Conservation (phyloP, 2,888 invertebrate genomes). For the Prosapia bicincta region DNA sequence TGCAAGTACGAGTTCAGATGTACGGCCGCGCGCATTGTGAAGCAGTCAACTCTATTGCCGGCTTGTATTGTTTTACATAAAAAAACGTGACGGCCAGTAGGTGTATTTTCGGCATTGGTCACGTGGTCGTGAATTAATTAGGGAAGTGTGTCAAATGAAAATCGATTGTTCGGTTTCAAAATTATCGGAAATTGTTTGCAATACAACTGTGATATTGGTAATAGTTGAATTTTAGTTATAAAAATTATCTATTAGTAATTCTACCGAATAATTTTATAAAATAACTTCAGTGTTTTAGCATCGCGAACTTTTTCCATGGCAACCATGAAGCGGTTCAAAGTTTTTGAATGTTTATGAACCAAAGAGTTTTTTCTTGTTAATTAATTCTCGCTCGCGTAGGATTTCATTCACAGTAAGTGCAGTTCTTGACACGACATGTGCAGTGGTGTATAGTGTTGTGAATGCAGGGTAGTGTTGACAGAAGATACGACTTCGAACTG, state of each 20-base stretch:
- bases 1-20: slow-evolving; percentile 2
- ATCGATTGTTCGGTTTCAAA: too few species aligned
- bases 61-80: neutral
- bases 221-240: too few species aligned
- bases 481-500: slow-evolving; percentile 49
- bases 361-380: neutral
- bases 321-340: neutral
- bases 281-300: neutral
- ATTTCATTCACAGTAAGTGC: neutral
- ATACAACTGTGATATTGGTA: neutral
- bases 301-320: neutral
- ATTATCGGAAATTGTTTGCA: too few species aligned
- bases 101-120: neutral
- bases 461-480: slow-evolving; percentile 44
- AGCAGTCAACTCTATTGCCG: neutral
- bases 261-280: neutral
- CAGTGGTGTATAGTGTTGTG: slow-evolving; percentile 28
- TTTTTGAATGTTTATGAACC: neutral
- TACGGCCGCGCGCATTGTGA: slow-evolving; percentile 2
- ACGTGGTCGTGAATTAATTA: neutral
- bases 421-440: slow-evolving; percentile 4
- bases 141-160: too few species aligned
- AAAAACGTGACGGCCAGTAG: neutral
- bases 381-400: neutral
- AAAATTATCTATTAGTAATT: too few species aligned